These are phyloP conservation scores for Lamellibrachia luymesi DNA, from an alignment of 1,140 invertebrate species.

Conservation along the genomic window DNA sequence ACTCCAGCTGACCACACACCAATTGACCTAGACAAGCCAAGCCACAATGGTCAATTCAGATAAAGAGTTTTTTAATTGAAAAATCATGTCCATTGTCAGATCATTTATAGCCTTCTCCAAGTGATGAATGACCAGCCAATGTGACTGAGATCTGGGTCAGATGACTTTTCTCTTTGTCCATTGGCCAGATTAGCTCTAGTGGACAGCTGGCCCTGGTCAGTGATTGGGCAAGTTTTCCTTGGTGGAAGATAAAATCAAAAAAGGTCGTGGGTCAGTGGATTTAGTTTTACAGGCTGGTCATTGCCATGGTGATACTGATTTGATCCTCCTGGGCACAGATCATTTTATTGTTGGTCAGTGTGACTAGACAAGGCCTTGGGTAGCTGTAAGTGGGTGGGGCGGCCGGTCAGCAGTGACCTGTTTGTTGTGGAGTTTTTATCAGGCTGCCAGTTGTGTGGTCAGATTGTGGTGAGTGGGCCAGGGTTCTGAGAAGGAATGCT, in stretches of 20 bases:
- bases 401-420: background rate
- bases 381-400: background rate
- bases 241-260: background rate
- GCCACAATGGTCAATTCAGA: background rate
- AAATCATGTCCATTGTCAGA: background rate
- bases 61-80: background rate
- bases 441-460: background rate
- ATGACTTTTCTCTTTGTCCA: background rate
- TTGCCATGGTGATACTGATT: background rate
- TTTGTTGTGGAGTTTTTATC: background rate
- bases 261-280: background rate
- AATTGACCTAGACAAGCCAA: background rate
- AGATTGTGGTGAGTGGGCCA: background rate
- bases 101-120: background rate
- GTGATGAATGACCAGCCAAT: background rate
- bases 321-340: background rate
- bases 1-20: background rate
- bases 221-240: background rate
- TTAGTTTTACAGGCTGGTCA: background rate
- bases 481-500: background rate
- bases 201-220: background rate
- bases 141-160: background rate
- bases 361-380: background rate
- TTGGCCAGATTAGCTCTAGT: background rate
- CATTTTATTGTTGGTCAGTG: background rate